Evolutionary conservation across 1,140 invertebrate species (phyloP).

Genomic region (Planococcus citri): DNA sequence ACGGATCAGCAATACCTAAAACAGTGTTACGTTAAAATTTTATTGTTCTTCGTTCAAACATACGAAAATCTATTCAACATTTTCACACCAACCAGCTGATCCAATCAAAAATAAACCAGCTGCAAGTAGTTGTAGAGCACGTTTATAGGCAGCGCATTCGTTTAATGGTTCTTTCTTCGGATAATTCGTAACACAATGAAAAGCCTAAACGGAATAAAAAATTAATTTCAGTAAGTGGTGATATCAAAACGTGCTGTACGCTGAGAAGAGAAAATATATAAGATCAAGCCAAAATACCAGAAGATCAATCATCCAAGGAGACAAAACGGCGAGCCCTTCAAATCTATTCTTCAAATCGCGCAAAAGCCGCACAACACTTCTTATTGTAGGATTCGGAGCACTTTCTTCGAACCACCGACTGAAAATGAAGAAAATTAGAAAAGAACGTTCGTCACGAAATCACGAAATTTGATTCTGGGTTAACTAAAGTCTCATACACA

Average conservation of each 20-base stretch:
- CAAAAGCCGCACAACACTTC: constrained; percentile 83
- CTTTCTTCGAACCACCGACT: constrained; percentile 97
- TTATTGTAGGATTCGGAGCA: constrained; percentile 92
- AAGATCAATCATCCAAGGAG: constrained; percentile 93
- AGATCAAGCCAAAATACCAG: constrained; percentile 40
- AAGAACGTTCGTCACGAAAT: neutral
- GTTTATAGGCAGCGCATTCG: constrained; percentile 74
- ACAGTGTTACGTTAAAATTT: too few species aligned
- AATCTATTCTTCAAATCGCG: constrained; percentile 81
- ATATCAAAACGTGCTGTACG: neutral
- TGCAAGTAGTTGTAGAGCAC: constrained; percentile 78
- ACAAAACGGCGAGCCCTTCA: constrained; percentile 76
- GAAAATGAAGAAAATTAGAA: constrained; percentile 24
- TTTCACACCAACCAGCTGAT: constrained; percentile 58
- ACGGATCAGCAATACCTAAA: constrained; percentile 52
- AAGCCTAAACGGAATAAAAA: constrained; percentile 44
- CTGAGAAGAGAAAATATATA: neutral
- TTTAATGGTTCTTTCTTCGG: constrained; percentile 81
- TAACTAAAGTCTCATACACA: neutral
- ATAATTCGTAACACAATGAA: constrained; percentile 95
- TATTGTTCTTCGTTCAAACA: too few species aligned
- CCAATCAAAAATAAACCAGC: constrained; percentile 92
- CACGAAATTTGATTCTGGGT: neutral
- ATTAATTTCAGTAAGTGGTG: neutral
- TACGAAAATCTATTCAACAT: too few species aligned